Evolutionary conservation across 2,797 vertebrate species (phyloP).

Genomic region (Arrhamphus sclerolepis): DNA sequence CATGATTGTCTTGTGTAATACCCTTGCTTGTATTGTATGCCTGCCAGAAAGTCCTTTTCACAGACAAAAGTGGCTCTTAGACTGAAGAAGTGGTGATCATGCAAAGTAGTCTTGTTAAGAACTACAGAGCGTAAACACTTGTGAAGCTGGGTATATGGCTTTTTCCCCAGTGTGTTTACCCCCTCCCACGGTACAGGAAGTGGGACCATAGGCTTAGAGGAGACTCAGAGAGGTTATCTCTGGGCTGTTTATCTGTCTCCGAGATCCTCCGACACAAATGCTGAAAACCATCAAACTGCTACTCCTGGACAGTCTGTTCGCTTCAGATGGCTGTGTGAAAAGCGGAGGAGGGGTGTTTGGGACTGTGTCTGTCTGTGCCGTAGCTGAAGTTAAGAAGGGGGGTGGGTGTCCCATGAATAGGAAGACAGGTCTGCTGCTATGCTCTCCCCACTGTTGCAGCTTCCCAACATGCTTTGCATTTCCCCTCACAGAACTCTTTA

Average conservation of each 20-base stretch:
- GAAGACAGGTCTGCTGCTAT: conserved; percentile 59
- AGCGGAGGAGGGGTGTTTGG: conserved; percentile 73
- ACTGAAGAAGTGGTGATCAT: conserved; percentile 29
- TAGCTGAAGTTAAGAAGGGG: conserved; percentile 22
- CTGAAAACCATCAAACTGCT: conserved; percentile 39
- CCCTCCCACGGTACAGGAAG: conserved; percentile 37
- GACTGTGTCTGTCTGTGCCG: conserved; percentile 45
- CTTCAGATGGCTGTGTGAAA: conserved; percentile 74
- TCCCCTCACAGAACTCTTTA: conserved; percentile 69
- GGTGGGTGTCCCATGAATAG: conserved; percentile 54
- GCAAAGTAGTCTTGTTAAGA: conserved; percentile 41
- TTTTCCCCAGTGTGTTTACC: conserved; percentile 15
- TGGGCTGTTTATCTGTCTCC: conserved; percentile 61
- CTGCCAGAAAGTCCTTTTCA: conserved; percentile 45
- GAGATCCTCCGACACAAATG: conserved; percentile 49
- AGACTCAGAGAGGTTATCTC: conserved; percentile 57
- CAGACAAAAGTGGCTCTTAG: conserved; percentile 33
- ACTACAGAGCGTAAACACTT: conserved; percentile 29
- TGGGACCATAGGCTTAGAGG: conserved; percentile 26
- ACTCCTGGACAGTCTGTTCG: conserved; percentile 57
- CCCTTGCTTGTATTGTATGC: conserved; percentile 44
- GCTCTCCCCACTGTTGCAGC: conserved; percentile 48
- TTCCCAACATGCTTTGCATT: conserved; percentile 77
- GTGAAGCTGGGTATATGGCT: conserved; percentile 25
- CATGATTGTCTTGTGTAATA: conserved; percentile 59